These are phyloP conservation scores for Halisarca cf. caerulea DNA, from an alignment of 37 sponge, comb jelly and placozoan species.

Conservation along the genomic window DNA sequence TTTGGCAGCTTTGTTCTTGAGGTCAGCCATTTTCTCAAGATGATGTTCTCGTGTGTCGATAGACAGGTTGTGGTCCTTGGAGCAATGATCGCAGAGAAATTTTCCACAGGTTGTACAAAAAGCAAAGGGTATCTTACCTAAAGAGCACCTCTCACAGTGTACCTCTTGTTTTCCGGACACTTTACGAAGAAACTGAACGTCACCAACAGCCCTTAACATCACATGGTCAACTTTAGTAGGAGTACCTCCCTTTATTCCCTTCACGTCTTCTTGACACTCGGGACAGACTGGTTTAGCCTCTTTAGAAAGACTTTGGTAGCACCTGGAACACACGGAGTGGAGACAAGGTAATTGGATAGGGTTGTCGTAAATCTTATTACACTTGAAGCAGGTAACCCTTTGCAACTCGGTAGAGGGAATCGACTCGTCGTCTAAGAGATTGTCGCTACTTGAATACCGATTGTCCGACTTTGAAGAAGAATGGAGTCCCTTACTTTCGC, in stretches of 20 bases:
- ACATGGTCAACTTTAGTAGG: background rate
- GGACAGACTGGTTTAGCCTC: slow-evolving; percentile 12
- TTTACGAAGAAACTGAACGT: slow-evolving; percentile 16
- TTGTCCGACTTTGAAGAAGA: background rate
- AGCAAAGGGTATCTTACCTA: background rate
- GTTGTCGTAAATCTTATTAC: slow-evolving; percentile 23
- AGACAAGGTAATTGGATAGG: slow-evolving; percentile 13
- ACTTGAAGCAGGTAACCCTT: slow-evolving; percentile 13
- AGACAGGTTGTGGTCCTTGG: slow-evolving; percentile 21
- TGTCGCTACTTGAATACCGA: slow-evolving; percentile 13
- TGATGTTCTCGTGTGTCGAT: slow-evolving; percentile 10
- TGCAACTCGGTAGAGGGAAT: background rate
- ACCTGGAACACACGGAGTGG: slow-evolving; percentile 24
- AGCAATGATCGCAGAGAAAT: slow-evolving; percentile 23
- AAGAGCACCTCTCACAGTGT: slow-evolving; percentile 7
- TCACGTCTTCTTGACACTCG: slow-evolving; percentile 19
- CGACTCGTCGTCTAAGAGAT: slow-evolving; percentile 15
- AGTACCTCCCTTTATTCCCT: background rate
- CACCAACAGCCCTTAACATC: background rate
- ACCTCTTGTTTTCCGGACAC: slow-evolving; percentile 12
- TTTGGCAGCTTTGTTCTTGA: slow-evolving; percentile 13
- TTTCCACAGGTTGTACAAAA: slow-evolving; percentile 3
- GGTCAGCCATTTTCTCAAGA: slow-evolving; percentile 18
- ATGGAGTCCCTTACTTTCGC: too few relatives aligned
- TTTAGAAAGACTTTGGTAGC: background rate